Evolutionary conservation across 2,113 vertebrate genomes (phyloP), one percentile per base, ranked within the genome.

Genomic region (Platichthys flesus): DNA sequence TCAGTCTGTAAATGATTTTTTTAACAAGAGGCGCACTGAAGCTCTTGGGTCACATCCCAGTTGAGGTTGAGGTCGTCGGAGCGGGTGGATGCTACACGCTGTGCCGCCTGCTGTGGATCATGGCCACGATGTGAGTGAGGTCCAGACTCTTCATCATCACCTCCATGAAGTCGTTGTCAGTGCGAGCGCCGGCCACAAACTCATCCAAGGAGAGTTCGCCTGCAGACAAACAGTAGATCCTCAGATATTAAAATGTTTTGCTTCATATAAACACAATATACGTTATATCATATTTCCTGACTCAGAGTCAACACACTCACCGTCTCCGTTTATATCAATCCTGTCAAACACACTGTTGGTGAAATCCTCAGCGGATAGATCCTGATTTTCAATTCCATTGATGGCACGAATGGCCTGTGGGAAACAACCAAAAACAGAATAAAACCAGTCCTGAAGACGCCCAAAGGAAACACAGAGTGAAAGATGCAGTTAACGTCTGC

Each of bases 111-210:
- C 88, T 96, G 92, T 97, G 95, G 85, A 97, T 96, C 96, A 96
- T 96, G 61, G 96, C 91, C 83, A 96, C 92, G 2, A 97, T 97
- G 91, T 97, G 96, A 15, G 92, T 87, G 49, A 97, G 93, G 85
- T 97, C 96, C 89, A 97, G 81, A 72, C 95, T 97, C 69, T 96
- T 97, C 90, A 97, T 95, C 96, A 97, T 96, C 82, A 97, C 95
- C 51, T 96, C 95, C 96, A 95, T 96, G 91, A 97, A 97, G 26
- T 96, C 96, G 1, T 94, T 90, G 0, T 97, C 96, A 20, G 87
- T 95, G 37, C 94, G 95, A 14, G 96, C 96, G 1, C 96, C 96
- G 14, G 94, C 95, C 76, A 97, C 95, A 82, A 97, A 97, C 91
- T 97, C 96, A 10, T 96, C 95, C 88, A 97, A 83, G 12, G 96